Evolutionary conservation across 1,140 invertebrate species (phyloP), one percentile per base, ranked within the genome.

Genomic region (Hermetia illucens): DNA sequence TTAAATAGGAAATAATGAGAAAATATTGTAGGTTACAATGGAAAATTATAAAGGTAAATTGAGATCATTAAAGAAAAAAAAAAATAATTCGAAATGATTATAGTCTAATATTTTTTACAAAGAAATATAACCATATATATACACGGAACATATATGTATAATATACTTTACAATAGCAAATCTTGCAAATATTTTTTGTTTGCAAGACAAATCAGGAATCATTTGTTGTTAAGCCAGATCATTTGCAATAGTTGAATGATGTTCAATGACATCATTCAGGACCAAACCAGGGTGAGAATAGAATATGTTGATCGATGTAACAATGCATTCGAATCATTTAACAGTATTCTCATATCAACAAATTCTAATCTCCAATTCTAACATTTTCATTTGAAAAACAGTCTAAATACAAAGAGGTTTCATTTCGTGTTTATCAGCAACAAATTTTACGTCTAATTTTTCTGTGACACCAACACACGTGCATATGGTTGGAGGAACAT

Each of bases 1-100:
- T 36, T 34, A 38, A 36, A 50, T 46, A 52, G 44, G 41, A 45
- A 50, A 51, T 45, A 45, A 43, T 42, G 33, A 36, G 18, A 25
- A n/a, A 44, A 46, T 37, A 44, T 34, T 27, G 42, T 49, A 41
- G 43, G 42, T 13, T n/a, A 40, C 31, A 43, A 34, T 22, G 36
- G 32, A 44, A 25, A 41, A 34, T 34, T 31, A 33, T 31, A 32
- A 42, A 27, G 13, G 24, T 9, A 27, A 27, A 27, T 27, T 27
- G 8, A 9, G 8, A 9, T 13, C 8, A 27, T 27, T 27, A 27
- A 27, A 27, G 13, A 27, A 27, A 27, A 27, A 27, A 27, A 27
- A 27, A 27, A 27, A 13, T 27, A 27, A 9, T 27, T 27, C 13
- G 8, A 27, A 27, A 27, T 9, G 13, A 13, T 27, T 27, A 27